phyloP scores from a whole-genome alignment of 2,888 invertebrate species.

The Bombyx huttoni region DNA sequence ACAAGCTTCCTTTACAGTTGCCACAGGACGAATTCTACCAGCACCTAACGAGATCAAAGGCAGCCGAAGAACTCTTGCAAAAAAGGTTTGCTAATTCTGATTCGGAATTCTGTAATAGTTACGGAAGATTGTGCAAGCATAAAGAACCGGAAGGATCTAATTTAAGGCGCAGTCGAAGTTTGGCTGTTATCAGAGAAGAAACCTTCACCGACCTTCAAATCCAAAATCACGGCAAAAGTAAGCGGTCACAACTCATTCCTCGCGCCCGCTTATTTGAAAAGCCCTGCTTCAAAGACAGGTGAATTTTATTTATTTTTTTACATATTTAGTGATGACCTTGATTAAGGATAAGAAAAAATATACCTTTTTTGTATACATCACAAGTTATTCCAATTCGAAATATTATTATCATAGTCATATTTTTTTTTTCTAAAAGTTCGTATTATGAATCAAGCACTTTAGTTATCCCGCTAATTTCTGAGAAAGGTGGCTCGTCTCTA shows the following conservation, averaged over 20 bases:
- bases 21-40: constrained; percentile 68
- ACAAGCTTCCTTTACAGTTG: constrained; percentile 55
- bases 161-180: constrained; percentile 78
- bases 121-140: constrained; percentile 63
- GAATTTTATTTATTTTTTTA: constrained; percentile 15
- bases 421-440: too few species aligned
- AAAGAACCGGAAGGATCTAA: constrained; percentile 67
- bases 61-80: constrained; percentile 57
- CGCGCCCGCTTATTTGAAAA: constrained; percentile 84
- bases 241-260: constrained; percentile 84
- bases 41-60: constrained; percentile 58
- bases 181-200: constrained; percentile 84
- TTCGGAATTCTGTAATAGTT: constrained; percentile 60
- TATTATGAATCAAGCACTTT: too few species aligned
- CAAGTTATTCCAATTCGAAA: too few species aligned
- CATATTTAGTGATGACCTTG: background rate
- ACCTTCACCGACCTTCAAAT: constrained; percentile 80
- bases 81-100: constrained; percentile 61
- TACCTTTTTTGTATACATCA: too few species aligned
- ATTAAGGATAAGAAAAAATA: too few species aligned
- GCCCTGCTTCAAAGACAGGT: constrained; percentile 82
- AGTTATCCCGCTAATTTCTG: too few species aligned
- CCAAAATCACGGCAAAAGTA: constrained; percentile 74
- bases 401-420: too few species aligned
- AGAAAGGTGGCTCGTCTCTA: too few species aligned